Percentiles rank a stretch among this genome's conserved stretches.
Conservation (phyloP, 2,797 vertebrate genomes). For the Coreius guichenoti region DNA sequence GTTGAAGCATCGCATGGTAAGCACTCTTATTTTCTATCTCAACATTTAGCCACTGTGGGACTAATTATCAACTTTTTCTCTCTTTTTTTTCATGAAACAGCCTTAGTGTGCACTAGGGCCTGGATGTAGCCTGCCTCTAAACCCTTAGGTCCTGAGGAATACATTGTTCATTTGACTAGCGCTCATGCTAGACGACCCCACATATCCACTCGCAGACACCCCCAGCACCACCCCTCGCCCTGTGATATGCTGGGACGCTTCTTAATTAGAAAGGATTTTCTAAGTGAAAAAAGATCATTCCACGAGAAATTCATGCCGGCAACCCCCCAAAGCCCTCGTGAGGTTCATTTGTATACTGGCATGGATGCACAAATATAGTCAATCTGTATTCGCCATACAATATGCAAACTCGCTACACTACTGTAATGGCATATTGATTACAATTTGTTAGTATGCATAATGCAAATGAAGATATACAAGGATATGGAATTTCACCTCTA, state of each 20-base stretch:
- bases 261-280: slow-evolving; percentile 79
- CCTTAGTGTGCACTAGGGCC: slow-evolving; percentile 82
- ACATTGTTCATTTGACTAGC: slow-evolving; percentile 88
- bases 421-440: slow-evolving; percentile 46
- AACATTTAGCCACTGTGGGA: slow-evolving; percentile 96
- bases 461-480: slow-evolving; percentile 46
- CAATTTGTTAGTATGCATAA: slow-evolving; percentile 32
- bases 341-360: slow-evolving; percentile 27
- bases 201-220: slow-evolving; percentile 59
- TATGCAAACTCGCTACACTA: slow-evolving; percentile 11
- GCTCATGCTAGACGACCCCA: slow-evolving; percentile 78
- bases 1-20: slow-evolving; percentile 80
- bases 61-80: slow-evolving; percentile 94
- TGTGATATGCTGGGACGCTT: slow-evolving; percentile 70
- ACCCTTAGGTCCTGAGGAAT: slow-evolving; percentile 94
- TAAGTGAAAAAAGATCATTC: slow-evolving; percentile 52
- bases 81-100: slow-evolving; percentile 83
- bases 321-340: slow-evolving; percentile 27
- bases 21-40: slow-evolving; percentile 82
- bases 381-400: neutral
- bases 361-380: slow-evolving; percentile 14
- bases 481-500: slow-evolving; percentile 44
- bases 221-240: slow-evolving; percentile 63
- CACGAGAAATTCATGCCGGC: slow-evolving; percentile 24
- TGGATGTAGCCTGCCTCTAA: slow-evolving; percentile 86